Evolutionary conservation across 2,888 invertebrate genomes (phyloP), one percentile per base, ranked within the genome.

Genomic region (Nemotelus pantherinus): DNA sequence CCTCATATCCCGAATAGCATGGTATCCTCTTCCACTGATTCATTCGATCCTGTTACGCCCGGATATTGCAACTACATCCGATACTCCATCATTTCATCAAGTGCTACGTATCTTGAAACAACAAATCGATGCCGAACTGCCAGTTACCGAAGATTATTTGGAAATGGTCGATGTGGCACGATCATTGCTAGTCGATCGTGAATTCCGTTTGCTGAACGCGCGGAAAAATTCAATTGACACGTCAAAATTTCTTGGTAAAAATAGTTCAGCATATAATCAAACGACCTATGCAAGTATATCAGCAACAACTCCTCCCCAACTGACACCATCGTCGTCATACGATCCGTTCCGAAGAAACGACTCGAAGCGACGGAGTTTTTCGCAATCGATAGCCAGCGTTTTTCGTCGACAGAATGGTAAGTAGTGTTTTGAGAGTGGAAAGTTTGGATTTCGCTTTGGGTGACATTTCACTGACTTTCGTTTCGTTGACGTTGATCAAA

Each of bases 1-100:
- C 3, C 89, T 97, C 47, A 90, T 99, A 67, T 93, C 95, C 50
- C 92, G 95, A 81, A 89, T 99, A 81, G 94, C 96, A 3, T 91
- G 94, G 78, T 94, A 96, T 86, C 96, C 98, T 0, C 94, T 97
- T 82, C 96, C 97, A 4, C 88, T 98, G 76, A 89, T 98, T 74
- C 91, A 95, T 80, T 94, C 97, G 2, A 92, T 97, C 85, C 89
- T 99, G 65, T 90, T 99, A 80, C 95, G 96, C 83, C 93, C 95
- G 79, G 93, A 92, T 85, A 91, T 93, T 82, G 93, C 95, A 81
- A 91, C 96, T 84, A 96, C 96, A 85, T 96, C 97, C 1, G 94
- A 94, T 84, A 94, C 97, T 84, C 94, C 95, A 85, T 96, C 96
- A 3, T 89, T 98, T 80, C 94, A 94, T 86, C 97, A 97, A 91